Evolutionary conservation across 30 jellyfish, hydroid and myxozoan genomes (phyloP).

Genomic region (Turritopsis dohrnii): DNA sequence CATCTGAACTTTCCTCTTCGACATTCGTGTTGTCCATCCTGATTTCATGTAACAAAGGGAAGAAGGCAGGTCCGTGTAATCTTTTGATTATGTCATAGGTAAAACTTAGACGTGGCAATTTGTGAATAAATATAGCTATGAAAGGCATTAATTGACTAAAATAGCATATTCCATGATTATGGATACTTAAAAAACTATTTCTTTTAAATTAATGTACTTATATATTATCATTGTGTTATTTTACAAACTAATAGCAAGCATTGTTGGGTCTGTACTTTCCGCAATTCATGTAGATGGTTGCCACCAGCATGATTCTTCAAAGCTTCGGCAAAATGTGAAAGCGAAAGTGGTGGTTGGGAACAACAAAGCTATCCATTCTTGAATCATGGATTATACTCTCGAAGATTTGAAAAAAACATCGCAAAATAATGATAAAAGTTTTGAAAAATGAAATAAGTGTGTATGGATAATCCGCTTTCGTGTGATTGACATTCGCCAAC

Average conservation of each 20-base stretch:
- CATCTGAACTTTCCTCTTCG: conserved; percentile 41
- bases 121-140: background rate
- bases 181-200: too few species aligned
- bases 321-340: background rate
- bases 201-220: background rate
- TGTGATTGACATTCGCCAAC: too few species aligned
- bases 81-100: background rate
- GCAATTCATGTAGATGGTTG: background rate
- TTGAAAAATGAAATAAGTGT: too few species aligned
- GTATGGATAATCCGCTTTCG: too few species aligned
- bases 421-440: too few species aligned
- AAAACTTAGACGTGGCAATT: background rate
- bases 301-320: background rate
- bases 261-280: background rate
- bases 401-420: background rate
- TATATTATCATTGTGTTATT: background rate
- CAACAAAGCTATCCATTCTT: too few species aligned
- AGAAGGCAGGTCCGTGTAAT: background rate
- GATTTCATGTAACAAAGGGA: conserved; percentile 35
- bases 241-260: too few species aligned
- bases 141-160: too few species aligned
- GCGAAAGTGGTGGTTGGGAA: too few species aligned
- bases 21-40: conserved; percentile 41
- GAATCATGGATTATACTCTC: too few species aligned
- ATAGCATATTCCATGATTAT: too few species aligned